These are phyloP conservation scores for Ichneumoninae sp. DNA, from an alignment of 2,888 invertebrate species.

Conservation along the genomic window DNA sequence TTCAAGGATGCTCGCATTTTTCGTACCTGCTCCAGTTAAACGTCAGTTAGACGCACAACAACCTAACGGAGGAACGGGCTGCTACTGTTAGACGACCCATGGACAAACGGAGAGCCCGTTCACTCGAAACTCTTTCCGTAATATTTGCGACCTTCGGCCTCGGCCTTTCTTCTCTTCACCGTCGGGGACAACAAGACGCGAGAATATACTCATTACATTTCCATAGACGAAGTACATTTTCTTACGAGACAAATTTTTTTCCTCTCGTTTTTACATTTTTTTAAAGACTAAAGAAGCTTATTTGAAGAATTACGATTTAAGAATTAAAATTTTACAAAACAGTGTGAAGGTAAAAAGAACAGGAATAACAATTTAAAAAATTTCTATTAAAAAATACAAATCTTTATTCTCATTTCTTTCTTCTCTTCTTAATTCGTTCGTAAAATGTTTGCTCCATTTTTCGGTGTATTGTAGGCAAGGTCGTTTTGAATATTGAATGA, in stretches of 20 bases:
- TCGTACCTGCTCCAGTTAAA: slow-evolving; percentile 79
- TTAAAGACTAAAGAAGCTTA: not conserved
- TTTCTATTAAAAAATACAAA: not conserved
- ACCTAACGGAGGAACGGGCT: slow-evolving; percentile 67
- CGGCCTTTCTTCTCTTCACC: not conserved
- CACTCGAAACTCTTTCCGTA: slow-evolving; percentile 20
- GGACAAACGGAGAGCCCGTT: slow-evolving; percentile 42
- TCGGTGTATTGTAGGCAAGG: not conserved
- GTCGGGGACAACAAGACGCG: not conserved
- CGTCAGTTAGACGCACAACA: slow-evolving; percentile 69
- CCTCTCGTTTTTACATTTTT: not conserved
- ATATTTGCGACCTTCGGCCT: not conserved
- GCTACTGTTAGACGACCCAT: slow-evolving; percentile 62
- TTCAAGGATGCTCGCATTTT: slow-evolving; percentile 62
- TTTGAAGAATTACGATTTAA: not conserved
- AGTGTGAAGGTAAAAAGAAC: not conserved
- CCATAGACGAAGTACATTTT: not conserved
- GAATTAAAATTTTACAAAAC: not conserved
- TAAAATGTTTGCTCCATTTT: slow-evolving; percentile 30
- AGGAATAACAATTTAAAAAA: not conserved
- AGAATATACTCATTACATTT: not conserved
- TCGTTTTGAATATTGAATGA: not conserved
- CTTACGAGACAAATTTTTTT: not conserved
- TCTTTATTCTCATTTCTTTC: not conserved
- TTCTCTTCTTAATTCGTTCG: not conserved